Conservation (phyloP, 2,888 invertebrate species). For the Mantis religiosa region DNA sequence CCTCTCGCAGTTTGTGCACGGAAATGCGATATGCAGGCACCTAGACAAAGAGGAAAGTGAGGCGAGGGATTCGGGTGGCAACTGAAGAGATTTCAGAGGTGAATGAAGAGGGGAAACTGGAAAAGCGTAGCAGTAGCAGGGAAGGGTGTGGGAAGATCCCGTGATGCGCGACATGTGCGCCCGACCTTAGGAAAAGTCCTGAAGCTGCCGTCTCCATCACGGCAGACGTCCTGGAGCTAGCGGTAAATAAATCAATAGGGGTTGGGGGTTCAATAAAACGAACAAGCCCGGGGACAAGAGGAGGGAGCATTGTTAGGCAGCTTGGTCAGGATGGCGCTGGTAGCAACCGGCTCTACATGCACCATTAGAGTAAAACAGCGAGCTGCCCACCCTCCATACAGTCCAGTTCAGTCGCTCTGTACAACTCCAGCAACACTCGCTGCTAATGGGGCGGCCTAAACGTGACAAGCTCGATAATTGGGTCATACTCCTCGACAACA, state of each 20-base stretch:
- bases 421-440: conserved; percentile 14
- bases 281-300: conserved; percentile 10
- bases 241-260: conserved; percentile 27
- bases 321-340: not conserved
- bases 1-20: not conserved
- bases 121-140: not conserved
- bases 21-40: not conserved
- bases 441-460: conserved; percentile 13
- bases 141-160: not conserved
- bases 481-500: conserved; percentile 13
- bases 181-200: not conserved
- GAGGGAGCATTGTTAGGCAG: not conserved
- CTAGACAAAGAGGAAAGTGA: not conserved
- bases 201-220: conserved; percentile 4
- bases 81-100: not conserved
- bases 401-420: not conserved
- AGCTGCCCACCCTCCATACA: not conserved
- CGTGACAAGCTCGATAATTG: conserved; percentile 21
- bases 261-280: conserved; percentile 23
- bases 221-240: conserved; percentile 21
- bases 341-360: conserved; percentile 19
- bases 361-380: conserved; percentile 29
- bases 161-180: not conserved
- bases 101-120: not conserved
- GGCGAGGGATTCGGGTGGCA: not conserved